These are phyloP conservation scores for Podotricha telesiphe DNA, from an alignment of 2,888 invertebrate species.

Conservation along the genomic window DNA sequence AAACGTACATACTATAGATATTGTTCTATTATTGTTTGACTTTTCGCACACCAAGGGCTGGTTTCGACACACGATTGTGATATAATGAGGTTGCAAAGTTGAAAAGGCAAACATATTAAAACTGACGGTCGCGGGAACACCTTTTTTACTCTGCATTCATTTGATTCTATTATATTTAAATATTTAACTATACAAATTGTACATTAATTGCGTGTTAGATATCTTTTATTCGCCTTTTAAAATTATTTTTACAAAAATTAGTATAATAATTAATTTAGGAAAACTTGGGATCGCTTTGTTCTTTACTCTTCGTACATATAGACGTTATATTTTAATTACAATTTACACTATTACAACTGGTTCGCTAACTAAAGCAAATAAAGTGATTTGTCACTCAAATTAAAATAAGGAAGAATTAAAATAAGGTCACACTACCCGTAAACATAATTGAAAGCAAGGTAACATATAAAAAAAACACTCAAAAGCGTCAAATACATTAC, in stretches of 20 bases:
- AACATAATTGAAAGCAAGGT: conserved; percentile 8
- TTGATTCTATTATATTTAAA: conserved; percentile 24
- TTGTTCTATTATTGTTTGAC: conserved; percentile 66
- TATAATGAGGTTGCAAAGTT: conserved; percentile 53
- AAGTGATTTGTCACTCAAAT: no score
- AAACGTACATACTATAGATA: conserved; percentile 50
- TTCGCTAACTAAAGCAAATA: no score
- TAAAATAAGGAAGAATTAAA: no score
- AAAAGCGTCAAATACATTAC: background rate
- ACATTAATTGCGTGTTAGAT: background rate
- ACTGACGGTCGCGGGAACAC: conserved; percentile 37
- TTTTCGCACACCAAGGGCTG: conserved; percentile 70
- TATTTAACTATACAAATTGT: background rate
- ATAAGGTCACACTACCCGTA: no score
- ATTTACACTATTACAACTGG: no score
- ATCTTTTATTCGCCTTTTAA: background rate
- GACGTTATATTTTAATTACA: no score
- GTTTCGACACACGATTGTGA: conserved; percentile 68
- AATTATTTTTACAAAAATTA: no score
- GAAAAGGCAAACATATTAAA: conserved; percentile 33
- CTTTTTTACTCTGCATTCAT: conserved; percentile 29
- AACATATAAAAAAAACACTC: background rate
- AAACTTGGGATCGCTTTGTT: no score
- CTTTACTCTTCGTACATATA: no score
- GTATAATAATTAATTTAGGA: no score